phyloP scores from a whole-genome alignment of 2,113 vertebrate genomes.

The Protobothrops flavoviridis region DNA sequence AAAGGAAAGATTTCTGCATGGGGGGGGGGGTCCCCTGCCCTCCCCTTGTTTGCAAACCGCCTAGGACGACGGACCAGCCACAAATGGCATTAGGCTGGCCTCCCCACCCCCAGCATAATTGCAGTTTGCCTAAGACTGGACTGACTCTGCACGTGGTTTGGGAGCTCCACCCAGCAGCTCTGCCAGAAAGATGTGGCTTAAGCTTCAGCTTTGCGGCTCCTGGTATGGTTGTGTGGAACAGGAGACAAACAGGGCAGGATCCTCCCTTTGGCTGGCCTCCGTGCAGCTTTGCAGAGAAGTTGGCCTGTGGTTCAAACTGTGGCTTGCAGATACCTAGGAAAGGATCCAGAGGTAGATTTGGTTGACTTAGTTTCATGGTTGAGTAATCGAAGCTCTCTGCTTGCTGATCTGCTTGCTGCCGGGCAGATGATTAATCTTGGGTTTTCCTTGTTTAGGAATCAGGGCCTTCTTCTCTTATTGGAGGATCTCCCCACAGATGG shows the following conservation, averaged over 20 bases:
- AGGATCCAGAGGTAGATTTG: not conserved
- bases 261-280: not conserved
- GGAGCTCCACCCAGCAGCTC: not conserved
- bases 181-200: constrained; percentile 23
- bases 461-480: not conserved
- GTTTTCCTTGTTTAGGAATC: not conserved
- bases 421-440: not conserved
- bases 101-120: not conserved
- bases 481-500: not conserved
- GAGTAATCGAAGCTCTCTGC: not conserved
- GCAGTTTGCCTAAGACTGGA: not conserved
- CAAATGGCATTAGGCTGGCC: not conserved
- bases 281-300: not conserved
- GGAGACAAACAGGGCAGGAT: constrained; percentile 38
- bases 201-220: constrained; percentile 27
- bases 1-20: not conserved
- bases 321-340: not conserved
- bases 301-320: not conserved
- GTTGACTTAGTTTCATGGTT: not conserved
- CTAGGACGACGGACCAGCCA: not conserved
- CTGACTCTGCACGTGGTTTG: not conserved
- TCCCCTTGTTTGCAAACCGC: not conserved
- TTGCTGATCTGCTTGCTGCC: too few relatives aligned
- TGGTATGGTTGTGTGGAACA: constrained; percentile 27
- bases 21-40: not conserved